Evolutionary conservation across 1,140 invertebrate genomes (phyloP).

Genomic region (Vanessa atalanta): DNA sequence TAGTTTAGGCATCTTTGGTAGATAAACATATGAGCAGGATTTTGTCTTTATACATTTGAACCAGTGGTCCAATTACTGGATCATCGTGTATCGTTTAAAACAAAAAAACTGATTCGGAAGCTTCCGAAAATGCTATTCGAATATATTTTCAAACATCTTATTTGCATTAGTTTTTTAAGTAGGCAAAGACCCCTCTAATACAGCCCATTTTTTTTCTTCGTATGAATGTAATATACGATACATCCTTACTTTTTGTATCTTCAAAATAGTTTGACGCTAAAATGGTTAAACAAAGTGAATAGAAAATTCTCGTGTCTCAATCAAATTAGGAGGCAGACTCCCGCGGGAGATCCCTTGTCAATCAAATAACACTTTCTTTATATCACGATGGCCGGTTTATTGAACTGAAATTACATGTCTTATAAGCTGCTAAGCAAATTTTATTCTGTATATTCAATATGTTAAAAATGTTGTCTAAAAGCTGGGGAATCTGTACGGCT

Average conservation of each 20-base stretch:
- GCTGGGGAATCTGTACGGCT: too few relatives aligned
- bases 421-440: background rate
- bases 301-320: conserved; percentile 39
- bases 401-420: conserved; percentile 15
- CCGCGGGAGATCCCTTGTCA: conserved; percentile 41
- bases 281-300: conserved; percentile 37
- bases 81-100: too few relatives aligned
- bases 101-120: too few relatives aligned
- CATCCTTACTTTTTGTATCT: background rate
- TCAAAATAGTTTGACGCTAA: conserved; percentile 26
- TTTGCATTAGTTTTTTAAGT: too few relatives aligned
- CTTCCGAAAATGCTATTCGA: too few relatives aligned
- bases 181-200: too few relatives aligned
- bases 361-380: conserved; percentile 42
- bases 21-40: too few relatives aligned
- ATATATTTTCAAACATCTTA: too few relatives aligned
- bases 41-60: too few relatives aligned
- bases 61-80: too few relatives aligned
- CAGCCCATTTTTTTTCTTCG: background rate
- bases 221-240: background rate
- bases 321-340: conserved; percentile 42
- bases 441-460: background rate
- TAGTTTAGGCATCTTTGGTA: too few relatives aligned
- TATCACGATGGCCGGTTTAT: conserved; percentile 36
- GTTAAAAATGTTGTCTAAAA: too few relatives aligned